Percentiles rank a stretch among this genome's conserved stretches.
Evolutionary conservation across 2,888 invertebrate genomes (phyloP).

Genomic region (Bhutanitis thaidina): DNA sequence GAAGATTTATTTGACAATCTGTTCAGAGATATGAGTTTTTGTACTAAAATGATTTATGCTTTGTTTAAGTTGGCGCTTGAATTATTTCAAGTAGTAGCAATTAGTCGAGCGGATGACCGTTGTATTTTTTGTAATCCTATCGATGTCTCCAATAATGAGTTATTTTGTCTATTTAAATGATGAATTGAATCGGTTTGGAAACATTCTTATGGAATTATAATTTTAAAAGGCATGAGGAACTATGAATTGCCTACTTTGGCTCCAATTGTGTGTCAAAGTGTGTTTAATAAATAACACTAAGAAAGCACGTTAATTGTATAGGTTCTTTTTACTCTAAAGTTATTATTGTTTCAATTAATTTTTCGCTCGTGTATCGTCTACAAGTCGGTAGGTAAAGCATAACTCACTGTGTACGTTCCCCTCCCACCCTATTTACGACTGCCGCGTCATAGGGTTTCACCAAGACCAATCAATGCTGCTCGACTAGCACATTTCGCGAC

Average conservation of each 20-base stretch:
- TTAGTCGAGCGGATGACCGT: neutral
- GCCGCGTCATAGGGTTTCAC: constrained; percentile 54
- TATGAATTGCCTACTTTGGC: too few species aligned
- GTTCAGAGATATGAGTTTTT: neutral
- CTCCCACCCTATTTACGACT: constrained; percentile 43
- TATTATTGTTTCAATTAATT: constrained; percentile 7
- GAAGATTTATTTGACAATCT: constrained; percentile 8
- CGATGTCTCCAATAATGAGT: neutral
- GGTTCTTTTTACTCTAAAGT: neutral
- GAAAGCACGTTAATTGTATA: too few species aligned
- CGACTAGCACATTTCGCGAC: neutral
- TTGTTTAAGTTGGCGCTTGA: neutral
- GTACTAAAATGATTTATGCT: constrained; percentile 5
- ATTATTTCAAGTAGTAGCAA: neutral
- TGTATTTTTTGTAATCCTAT: neutral
- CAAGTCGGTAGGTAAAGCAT: constrained; percentile 21
- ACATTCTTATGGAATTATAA: too few species aligned
- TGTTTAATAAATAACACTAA: too few species aligned
- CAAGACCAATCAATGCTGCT: constrained; percentile 7
- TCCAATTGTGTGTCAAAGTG: too few species aligned
- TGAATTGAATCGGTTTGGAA: too few species aligned
- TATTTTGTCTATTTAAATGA: too few species aligned
- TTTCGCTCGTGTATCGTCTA: neutral
- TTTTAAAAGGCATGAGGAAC: too few species aligned
- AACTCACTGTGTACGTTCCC: constrained; percentile 27